Percentiles rank a stretch among this genome's conserved stretches.
These are phyloP conservation scores for Catocala fraxini DNA, from an alignment of 2,888 invertebrate genomes.

Conservation along the genomic window DNA sequence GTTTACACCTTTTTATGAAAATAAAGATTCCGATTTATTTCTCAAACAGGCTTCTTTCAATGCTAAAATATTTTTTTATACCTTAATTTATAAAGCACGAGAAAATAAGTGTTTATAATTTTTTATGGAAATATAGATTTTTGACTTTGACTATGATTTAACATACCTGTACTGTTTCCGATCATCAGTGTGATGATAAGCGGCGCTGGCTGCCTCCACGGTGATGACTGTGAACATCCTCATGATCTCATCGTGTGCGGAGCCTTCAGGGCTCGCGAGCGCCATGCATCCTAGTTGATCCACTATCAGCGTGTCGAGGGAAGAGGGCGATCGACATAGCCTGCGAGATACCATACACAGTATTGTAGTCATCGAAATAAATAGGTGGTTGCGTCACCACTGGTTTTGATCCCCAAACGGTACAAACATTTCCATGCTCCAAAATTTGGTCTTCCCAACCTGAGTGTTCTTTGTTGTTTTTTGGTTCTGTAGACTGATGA, in stretches of 20 bases:
- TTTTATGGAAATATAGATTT: background rate
- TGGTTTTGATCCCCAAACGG: too few relatives aligned
- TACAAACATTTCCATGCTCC: too few relatives aligned
- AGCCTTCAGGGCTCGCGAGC: slow-evolving; percentile 95
- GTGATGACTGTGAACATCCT: slow-evolving; percentile 99
- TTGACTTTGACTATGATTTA: background rate
- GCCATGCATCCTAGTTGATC: slow-evolving; percentile 99
- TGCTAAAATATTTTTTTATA: too few relatives aligned
- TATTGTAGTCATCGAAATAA: too few relatives aligned
- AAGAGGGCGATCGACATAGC: slow-evolving; percentile 97
- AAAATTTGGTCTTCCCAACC: too few relatives aligned
- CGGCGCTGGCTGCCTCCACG: slow-evolving; percentile 94
- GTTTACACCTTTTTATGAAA: too few relatives aligned
- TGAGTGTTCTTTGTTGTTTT: too few relatives aligned
- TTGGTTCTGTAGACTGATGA: too few relatives aligned
- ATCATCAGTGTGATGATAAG: slow-evolving; percentile 79
- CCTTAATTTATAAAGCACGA: too few relatives aligned
- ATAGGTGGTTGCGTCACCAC: too few relatives aligned
- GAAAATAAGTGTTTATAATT: background rate
- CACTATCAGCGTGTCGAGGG: slow-evolving; percentile 97
- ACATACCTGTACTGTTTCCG: slow-evolving; percentile 77
- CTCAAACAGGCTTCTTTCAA: too few relatives aligned
- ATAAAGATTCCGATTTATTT: too few relatives aligned
- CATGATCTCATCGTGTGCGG: slow-evolving; percentile 98
- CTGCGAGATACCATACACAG: slow-evolving; percentile 59